These are phyloP conservation scores for Celastrina argiolus DNA, from an alignment of 2,888 invertebrate species.

Conservation along the genomic window DNA sequence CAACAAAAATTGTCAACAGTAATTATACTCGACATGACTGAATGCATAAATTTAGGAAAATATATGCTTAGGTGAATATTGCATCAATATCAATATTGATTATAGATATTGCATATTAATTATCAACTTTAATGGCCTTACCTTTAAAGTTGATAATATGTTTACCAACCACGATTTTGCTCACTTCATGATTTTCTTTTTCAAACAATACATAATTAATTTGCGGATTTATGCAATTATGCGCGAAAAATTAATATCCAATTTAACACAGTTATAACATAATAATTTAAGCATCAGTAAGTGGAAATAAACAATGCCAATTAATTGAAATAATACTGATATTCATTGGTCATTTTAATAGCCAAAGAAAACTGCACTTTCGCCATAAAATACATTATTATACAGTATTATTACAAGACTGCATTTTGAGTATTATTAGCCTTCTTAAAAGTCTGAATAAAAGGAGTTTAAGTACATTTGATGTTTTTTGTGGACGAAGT, in stretches of 20 bases:
- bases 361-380: not conserved
- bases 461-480: no score
- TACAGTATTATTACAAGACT: not conserved
- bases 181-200: not conserved
- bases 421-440: not conserved
- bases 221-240: not conserved
- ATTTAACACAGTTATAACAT: not conserved
- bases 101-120: no score
- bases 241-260: not conserved
- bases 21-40: not conserved
- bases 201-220: not conserved
- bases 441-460: not conserved
- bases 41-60: no score
- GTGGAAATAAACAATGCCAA: not conserved
- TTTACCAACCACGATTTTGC: not conserved
- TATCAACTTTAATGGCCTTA: no score
- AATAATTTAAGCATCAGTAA: not conserved
- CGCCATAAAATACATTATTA: not conserved
- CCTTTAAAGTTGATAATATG: not conserved
- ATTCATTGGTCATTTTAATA: not conserved
- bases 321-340: not conserved
- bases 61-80: no score
- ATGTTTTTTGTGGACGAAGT: no score
- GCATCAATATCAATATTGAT: no score
- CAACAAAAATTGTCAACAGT: no score